These are phyloP conservation scores for Macroteleia sp. DNA, from an alignment of 2,888 invertebrate species.

Conservation along the genomic window DNA sequence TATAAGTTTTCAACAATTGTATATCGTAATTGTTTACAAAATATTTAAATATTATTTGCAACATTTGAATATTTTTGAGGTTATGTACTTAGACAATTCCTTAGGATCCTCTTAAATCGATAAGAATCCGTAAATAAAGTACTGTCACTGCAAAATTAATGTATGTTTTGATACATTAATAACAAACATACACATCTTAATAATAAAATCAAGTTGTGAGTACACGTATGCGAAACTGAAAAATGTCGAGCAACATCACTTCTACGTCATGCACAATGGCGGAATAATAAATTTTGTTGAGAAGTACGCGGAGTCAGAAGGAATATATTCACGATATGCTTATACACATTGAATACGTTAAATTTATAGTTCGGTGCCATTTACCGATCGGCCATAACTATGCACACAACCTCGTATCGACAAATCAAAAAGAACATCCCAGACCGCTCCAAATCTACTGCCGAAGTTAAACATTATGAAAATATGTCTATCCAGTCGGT, in stretches of 20 bases:
- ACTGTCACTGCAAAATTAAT: no score
- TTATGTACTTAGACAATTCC: no score
- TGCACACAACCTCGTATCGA: constrained; percentile 38
- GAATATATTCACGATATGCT: constrained; percentile 51
- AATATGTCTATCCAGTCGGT: constrained; percentile 46
- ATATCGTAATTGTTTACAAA: no score
- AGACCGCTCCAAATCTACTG: constrained; percentile 20
- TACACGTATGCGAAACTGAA: constrained; percentile 9
- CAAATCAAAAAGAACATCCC: constrained; percentile 56
- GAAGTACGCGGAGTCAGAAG: constrained; percentile 27
- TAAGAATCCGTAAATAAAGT: no score
- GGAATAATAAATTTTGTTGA: constrained; percentile 46
- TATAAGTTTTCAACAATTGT: no score
- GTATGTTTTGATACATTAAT: no score
- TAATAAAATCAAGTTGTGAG: constrained; percentile 27
- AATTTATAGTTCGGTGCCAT: constrained; percentile 56
- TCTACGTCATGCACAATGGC: constrained; percentile 50
- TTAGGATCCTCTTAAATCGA: no score
- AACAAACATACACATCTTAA: constrained; percentile 14
- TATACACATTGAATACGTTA: constrained; percentile 55
- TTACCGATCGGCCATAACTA: constrained; percentile 54
- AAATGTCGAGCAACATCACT: constrained; percentile 42
- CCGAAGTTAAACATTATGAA: constrained; percentile 48
- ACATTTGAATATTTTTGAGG: no score
- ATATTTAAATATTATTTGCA: no score